phyloP scores from a whole-genome alignment of 1,140 invertebrate genomes.

The Pseudobourletiella spinata region DNA sequence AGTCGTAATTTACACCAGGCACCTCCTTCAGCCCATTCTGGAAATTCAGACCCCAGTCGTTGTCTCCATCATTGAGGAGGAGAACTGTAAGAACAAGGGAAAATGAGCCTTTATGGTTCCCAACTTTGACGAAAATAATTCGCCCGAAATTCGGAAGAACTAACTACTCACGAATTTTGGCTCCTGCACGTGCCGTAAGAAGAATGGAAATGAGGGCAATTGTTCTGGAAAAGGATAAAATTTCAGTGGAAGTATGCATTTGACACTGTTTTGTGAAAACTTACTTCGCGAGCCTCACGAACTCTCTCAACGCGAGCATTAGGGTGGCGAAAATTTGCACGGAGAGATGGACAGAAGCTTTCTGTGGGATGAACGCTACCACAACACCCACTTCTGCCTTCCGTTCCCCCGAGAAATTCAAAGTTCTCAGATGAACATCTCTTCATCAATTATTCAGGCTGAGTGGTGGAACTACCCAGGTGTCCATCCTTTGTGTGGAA shows the following conservation, averaged over 20 bases:
- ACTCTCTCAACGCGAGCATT: background rate
- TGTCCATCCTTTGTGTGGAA: slow-evolving; percentile 3
- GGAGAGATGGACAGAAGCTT: background rate
- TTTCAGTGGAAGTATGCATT: background rate
- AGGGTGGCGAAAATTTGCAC: background rate
- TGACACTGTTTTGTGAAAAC: background rate
- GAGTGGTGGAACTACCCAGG: background rate
- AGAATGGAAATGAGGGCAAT: background rate
- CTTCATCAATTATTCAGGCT: background rate
- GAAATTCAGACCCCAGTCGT: slow-evolving; percentile 15
- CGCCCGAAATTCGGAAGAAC: background rate
- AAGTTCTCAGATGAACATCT: background rate
- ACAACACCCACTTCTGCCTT: background rate
- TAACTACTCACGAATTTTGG: background rate
- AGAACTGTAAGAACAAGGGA: slow-evolving; percentile 5
- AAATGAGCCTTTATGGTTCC: background rate
- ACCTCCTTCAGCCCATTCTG: slow-evolving; percentile 8
- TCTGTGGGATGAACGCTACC: background rate
- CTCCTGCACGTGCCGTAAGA: background rate
- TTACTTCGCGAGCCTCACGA: background rate
- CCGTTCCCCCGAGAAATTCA: background rate
- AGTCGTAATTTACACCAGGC: background rate
- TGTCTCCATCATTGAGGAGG: slow-evolving; percentile 18
- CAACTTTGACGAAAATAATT: background rate
- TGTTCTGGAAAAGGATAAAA: no score